A percentile compares a stretch with the other conserved stretches of the same genome.
Evolutionary conservation across 2,888 invertebrate genomes (phyloP).

Genomic region (Drosophila vallismaia): DNA sequence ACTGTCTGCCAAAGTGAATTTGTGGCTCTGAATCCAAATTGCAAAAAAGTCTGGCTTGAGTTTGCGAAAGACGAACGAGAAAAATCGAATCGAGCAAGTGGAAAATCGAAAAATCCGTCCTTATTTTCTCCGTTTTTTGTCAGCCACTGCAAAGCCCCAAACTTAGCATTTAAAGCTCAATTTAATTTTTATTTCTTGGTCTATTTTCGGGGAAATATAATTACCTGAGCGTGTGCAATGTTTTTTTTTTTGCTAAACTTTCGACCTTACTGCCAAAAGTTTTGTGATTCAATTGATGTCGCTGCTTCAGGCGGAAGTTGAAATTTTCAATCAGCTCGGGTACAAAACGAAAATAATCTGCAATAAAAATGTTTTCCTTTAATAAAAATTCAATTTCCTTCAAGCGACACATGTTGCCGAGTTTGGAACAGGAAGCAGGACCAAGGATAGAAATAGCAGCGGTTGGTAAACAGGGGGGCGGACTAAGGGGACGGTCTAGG

Average conservation of each 20-base stretch:
- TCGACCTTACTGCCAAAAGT: conserved; percentile 18
- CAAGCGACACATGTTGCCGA: conserved; percentile 76
- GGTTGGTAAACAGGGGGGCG: conserved; percentile 13
- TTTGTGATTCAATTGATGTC: conserved; percentile 62
- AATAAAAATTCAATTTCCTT: conserved; percentile 82
- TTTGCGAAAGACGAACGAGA: conserved; percentile 39
- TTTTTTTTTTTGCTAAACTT: conserved; percentile 7
- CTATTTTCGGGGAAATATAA: conserved; percentile 50
- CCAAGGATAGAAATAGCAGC: conserved; percentile 25
- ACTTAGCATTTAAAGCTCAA: background rate
- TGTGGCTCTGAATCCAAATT: conserved; percentile 62
- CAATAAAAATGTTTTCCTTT: conserved; percentile 81
- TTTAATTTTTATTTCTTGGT: background rate
- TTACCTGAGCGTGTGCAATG: conserved; percentile 45
- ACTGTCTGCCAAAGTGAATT: conserved; percentile 43
- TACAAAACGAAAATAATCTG: conserved; percentile 76
- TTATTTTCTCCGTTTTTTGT: background rate
- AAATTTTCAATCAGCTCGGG: conserved; percentile 68
- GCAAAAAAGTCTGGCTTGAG: conserved; percentile 62
- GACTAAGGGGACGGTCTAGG: too few species aligned
- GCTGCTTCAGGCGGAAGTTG: conserved; percentile 50
- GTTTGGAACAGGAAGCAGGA: conserved; percentile 33
- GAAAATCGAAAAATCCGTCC: conserved; percentile 50
- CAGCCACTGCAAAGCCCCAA: background rate
- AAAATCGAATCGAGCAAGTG: conserved; percentile 49